Percentiles rank a stretch among this genome's conserved stretches.
These are phyloP conservation scores for Idaea aversata DNA, from an alignment of 2,888 invertebrate genomes.

Conservation along the genomic window DNA sequence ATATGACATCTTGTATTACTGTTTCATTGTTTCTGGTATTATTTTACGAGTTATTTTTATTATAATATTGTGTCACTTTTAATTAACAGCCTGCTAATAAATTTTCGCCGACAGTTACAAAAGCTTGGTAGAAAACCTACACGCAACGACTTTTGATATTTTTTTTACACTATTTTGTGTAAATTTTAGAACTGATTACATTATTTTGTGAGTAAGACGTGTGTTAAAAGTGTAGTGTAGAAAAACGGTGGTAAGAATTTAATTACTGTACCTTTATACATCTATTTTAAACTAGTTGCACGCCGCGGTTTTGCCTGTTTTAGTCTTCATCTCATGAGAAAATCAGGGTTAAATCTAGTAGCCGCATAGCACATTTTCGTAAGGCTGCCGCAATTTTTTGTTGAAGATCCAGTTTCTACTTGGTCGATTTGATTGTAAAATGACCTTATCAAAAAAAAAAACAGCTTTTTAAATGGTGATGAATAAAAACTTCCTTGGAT, in stretches of 20 bases:
- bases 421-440: too few species aligned
- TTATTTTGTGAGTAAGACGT: neutral
- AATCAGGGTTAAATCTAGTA: too few species aligned
- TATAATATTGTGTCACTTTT: neutral
- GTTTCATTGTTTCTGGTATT: neutral
- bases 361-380: too few species aligned
- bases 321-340: too few species aligned
- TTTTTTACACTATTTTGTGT: neutral
- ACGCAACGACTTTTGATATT: neutral
- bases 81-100: neutral
- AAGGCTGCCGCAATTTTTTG: too few species aligned
- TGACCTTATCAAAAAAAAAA: too few species aligned
- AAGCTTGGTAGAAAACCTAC: neutral
- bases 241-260: neutral
- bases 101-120: neutral
- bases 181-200: neutral
- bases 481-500: too few species aligned
- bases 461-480: too few species aligned
- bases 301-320: too few species aligned
- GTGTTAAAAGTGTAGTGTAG: neutral
- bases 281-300: too few species aligned
- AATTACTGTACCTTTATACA: too few species aligned
- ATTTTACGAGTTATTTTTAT: neutral
- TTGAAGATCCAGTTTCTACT: too few species aligned
- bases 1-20: neutral